Percentiles rank a stretch among this genome's conserved stretches.
phyloP scores from a whole-genome alignment of 2,888 invertebrate species.

The Strigamia maritima region DNA sequence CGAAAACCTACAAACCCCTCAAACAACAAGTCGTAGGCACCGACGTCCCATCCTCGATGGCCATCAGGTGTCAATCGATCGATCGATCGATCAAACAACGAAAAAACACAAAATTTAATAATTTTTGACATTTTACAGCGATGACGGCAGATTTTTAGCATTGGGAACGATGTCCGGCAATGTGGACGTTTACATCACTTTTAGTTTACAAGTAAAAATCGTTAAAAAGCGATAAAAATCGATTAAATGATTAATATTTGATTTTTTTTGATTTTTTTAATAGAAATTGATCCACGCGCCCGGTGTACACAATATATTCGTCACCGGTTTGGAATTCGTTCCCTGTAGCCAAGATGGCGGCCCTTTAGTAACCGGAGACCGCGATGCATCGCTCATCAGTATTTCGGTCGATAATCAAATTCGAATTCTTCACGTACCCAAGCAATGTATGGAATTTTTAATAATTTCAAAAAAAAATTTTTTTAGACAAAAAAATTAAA shows the following conservation, averaged over 20 bases:
- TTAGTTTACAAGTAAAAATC: constrained; percentile 69
- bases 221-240: constrained; percentile 21
- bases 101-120: background rate
- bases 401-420: constrained; percentile 94
- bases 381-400: constrained; percentile 81
- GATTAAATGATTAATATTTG: background rate
- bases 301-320: constrained; percentile 91
- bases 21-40: constrained; percentile 59
- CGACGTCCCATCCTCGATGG: constrained; percentile 77
- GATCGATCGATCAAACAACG: too few species aligned
- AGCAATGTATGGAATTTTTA: constrained; percentile 43
- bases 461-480: constrained; percentile 17
- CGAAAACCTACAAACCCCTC: constrained; percentile 60
- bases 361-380: constrained; percentile 50
- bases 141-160: constrained; percentile 88
- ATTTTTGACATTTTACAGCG: constrained; percentile 55
- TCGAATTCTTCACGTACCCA: constrained; percentile 78
- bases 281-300: constrained; percentile 78
- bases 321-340: constrained; percentile 92
- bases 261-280: constrained; percentile 45
- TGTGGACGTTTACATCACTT: constrained; percentile 83
- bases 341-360: constrained; percentile 55
- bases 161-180: constrained; percentile 92
- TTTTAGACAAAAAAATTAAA: constrained; percentile 22
- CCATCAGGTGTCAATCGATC: constrained; percentile 58